Percentiles rank a stretch among this genome's conserved stretches.
Evolutionary conservation across 1,140 invertebrate species (phyloP).

Genomic region (Euglossa dilemma): DNA sequence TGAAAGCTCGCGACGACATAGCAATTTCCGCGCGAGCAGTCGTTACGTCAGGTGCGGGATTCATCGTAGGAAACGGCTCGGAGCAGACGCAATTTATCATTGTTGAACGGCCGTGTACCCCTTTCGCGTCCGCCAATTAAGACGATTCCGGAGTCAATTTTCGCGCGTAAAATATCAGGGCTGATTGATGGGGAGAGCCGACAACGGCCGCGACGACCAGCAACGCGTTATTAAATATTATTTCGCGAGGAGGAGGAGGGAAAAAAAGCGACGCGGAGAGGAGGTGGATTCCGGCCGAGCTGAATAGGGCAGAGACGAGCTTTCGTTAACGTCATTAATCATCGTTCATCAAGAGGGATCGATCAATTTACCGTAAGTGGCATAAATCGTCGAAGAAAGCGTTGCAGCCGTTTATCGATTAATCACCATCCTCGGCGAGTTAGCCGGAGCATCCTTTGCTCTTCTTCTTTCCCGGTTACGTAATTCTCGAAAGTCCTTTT

Average conservation of each 20-base stretch:
- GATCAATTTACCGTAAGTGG: conserved; percentile 54
- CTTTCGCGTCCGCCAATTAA: conserved; percentile 33
- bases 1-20: neutral
- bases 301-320: neutral
- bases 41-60: neutral
- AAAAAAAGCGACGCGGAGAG: neutral
- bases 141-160: conserved; percentile 42
- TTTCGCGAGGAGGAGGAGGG: neutral
- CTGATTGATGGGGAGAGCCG: conserved; percentile 11
- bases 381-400: conserved; percentile 52
- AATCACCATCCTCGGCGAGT: conserved; percentile 35
- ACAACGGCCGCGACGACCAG: conserved; percentile 5
- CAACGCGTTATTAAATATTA: conserved; percentile 50
- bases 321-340: conserved; percentile 50
- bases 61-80: neutral
- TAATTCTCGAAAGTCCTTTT: conserved; percentile 28
- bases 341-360: conserved; percentile 37
- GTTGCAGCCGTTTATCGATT: conserved; percentile 41
- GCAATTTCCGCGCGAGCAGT: conserved; percentile 13
- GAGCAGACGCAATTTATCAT: conserved; percentile 26
- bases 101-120: conserved; percentile 9
- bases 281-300: too few species aligned
- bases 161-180: conserved; percentile 19
- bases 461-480: conserved; percentile 8
- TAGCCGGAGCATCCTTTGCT: neutral